Conservation (phyloP, 2,797 vertebrate genomes). For the Typhlichthys eigenmanni region DNA sequence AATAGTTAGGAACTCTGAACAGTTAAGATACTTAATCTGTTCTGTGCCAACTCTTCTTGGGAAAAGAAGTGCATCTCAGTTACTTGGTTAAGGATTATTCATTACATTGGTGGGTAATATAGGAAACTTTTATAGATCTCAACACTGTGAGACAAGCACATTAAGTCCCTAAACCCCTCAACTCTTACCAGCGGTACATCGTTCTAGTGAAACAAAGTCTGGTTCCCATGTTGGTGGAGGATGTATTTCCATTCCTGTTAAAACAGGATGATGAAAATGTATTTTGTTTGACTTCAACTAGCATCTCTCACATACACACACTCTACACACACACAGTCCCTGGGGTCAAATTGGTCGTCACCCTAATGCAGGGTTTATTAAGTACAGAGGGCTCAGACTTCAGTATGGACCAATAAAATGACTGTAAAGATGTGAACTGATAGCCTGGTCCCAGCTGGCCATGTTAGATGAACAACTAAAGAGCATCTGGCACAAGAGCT, state of each 20-base stretch:
- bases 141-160: neutral
- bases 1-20: conserved; percentile 28
- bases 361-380: conserved; percentile 59
- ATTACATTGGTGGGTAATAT: conserved; percentile 9
- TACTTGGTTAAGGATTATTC: conserved; percentile 17
- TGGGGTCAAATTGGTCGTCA: conserved; percentile 34
- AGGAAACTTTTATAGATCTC: conserved; percentile 1
- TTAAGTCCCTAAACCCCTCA: conserved; percentile 18
- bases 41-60: no score
- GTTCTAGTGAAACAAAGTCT: conserved; percentile 12
- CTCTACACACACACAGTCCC: conserved; percentile 11
- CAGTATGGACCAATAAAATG: conserved; percentile 51
- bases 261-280: conserved; percentile 30
- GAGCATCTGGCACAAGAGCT: conserved; percentile 48
- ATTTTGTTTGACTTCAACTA: conserved; percentile 19
- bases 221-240: conserved; percentile 18
- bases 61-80: no score
- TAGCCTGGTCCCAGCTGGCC: conserved; percentile 8
- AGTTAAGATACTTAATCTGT: neutral
- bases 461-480: conserved; percentile 28
- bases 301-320: conserved; percentile 11
- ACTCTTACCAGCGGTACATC: conserved; percentile 22
- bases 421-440: conserved; percentile 55
- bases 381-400: conserved; percentile 35
- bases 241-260: conserved; percentile 8